phyloP scores from a whole-genome alignment of 1,140 invertebrate genomes.

The Mycetomoellerius zeteki region DNA sequence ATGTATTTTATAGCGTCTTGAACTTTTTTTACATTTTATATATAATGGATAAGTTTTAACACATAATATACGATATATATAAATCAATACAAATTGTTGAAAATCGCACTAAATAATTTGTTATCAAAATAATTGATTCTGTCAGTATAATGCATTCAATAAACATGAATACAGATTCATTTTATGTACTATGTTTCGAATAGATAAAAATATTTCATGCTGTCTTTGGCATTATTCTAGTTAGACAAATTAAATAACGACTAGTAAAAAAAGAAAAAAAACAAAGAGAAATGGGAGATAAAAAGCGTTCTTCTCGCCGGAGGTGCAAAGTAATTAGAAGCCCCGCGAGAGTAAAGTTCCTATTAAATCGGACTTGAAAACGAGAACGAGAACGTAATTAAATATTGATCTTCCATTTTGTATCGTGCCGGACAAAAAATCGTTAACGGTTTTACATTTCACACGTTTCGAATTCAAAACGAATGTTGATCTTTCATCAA shows the following conservation, averaged over 20 bases:
- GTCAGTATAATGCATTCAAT: neutral
- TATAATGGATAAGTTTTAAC: neutral
- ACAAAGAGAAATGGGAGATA: slow-evolving; percentile 24
- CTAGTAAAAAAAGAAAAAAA: neutral
- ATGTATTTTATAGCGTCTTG: neutral
- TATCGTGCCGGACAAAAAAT: slow-evolving; percentile 9
- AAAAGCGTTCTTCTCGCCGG: slow-evolving; percentile 29
- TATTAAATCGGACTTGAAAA: slow-evolving; percentile 47
- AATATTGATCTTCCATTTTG: slow-evolving; percentile 58
- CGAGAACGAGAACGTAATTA: slow-evolving; percentile 49
- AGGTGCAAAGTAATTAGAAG: slow-evolving; percentile 44
- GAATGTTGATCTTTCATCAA: slow-evolving; percentile 37
- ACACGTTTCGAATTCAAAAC: slow-evolving; percentile 30
- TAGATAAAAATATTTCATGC: neutral
- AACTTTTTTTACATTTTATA: neutral
- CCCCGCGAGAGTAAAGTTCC: slow-evolving; percentile 28
- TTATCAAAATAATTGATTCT: neutral
- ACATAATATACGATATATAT: neutral
- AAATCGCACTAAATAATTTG: neutral
- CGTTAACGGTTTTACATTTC: slow-evolving; percentile 41
- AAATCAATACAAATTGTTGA: neutral
- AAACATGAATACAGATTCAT: slow-evolving; percentile 2
- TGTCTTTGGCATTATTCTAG: neutral
- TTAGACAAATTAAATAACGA: slow-evolving; percentile 33
- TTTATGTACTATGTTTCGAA: neutral